Percentiles rank a stretch among this genome's conserved stretches.
These are phyloP conservation scores for Peromyscus polionotus DNA, from an alignment of 2,113 vertebrate genomes.

Conservation along the genomic window DNA sequence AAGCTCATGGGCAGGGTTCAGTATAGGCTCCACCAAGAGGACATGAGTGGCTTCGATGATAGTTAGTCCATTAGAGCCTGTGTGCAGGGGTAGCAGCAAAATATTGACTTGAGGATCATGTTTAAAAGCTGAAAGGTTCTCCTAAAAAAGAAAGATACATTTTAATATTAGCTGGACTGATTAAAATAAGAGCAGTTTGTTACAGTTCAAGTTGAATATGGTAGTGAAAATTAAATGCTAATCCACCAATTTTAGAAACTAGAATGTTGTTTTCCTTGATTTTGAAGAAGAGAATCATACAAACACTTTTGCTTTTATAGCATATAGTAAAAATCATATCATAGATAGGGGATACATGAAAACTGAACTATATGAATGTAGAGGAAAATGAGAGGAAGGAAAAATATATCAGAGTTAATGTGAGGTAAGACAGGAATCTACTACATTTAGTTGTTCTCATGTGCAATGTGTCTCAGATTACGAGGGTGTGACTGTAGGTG, in stretches of 20 bases:
- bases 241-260: constrained; percentile 52
- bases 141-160: constrained; percentile 89
- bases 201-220: background rate
- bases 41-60: constrained; percentile 99
- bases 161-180: constrained; percentile 48
- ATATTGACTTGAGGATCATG: constrained; percentile 97
- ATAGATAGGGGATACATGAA: background rate
- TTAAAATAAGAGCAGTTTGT: constrained; percentile 37
- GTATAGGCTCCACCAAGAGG: constrained; percentile 96
- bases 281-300: background rate
- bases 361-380: background rate
- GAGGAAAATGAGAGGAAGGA: background rate
- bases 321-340: background rate
- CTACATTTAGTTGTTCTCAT: background rate
- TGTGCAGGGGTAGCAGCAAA: constrained; percentile 97
- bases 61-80: constrained; percentile 98
- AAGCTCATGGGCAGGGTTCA: constrained; percentile 97
- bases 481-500: background rate
- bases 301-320: background rate
- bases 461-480: background rate
- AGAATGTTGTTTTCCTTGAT: constrained; percentile 18
- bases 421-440: background rate
- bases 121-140: constrained; percentile 99
- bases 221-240: constrained; percentile 7
- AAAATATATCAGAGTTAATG: background rate